A percentile compares a stretch with the other conserved stretches of the same genome.
phyloP scores from a whole-genome alignment of 2,797 vertebrate species.

The Anguilla pacifica region DNA sequence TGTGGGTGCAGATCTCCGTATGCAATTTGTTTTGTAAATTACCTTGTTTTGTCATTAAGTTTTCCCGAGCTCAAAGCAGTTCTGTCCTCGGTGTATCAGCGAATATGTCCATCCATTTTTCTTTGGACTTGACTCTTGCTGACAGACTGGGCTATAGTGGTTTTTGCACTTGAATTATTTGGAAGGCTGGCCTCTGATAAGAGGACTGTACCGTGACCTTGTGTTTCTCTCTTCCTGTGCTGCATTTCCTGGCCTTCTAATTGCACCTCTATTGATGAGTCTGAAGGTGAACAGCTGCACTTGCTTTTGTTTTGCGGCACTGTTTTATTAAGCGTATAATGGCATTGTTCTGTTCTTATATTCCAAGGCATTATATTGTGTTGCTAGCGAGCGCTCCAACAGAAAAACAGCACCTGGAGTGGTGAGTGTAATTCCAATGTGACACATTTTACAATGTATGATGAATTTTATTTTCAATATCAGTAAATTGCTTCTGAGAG shows the following conservation, averaged over 20 bases:
- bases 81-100: background rate
- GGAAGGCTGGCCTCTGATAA: background rate
- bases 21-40: background rate
- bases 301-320: slow-evolving; percentile 26
- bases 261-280: slow-evolving; percentile 7
- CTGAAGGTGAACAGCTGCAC: slow-evolving; percentile 26
- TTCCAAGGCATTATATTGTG: slow-evolving; percentile 92
- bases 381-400: slow-evolving; percentile 84
- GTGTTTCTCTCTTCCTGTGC: background rate
- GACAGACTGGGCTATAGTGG: background rate
- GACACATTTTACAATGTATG: background rate
- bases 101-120: slow-evolving; percentile 5
- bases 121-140: background rate
- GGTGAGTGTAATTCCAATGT: slow-evolving; percentile 75
- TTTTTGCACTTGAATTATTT: background rate
- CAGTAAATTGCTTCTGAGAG: background rate
- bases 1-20: background rate
- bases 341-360: slow-evolving; percentile 80
- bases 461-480: background rate
- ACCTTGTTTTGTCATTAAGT: background rate
- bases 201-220: background rate
- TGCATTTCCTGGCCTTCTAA: background rate
- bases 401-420: slow-evolving; percentile 85
- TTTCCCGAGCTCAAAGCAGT: background rate
- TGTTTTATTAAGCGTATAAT: slow-evolving; percentile 60